Base-by-base conservation (phyloP, 2,113 vertebrate species). In the Gallinago jamesoni region DNA sequence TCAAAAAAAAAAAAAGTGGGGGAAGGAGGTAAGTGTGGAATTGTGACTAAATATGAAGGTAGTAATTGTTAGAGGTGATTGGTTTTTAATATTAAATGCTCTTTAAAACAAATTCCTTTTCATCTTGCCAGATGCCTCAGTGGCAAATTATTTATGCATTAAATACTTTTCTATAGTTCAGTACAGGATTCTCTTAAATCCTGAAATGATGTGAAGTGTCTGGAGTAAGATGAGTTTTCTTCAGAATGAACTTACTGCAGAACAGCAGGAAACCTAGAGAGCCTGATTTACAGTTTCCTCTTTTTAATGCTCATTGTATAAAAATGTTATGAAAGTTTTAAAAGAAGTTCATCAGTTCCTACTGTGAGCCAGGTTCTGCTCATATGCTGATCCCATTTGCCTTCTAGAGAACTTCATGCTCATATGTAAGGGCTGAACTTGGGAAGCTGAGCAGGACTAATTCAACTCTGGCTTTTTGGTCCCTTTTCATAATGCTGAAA, bases 271-370 rank as follows among this genome's bases (percentile, higher is more conserved):
- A 93, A 57, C n/a, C 25, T 77, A 24, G 80, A 76, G 74, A 94
- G 30, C 35, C 60, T 89, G 84, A 94, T 95, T 95, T 97, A 97
- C 80, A 89, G 63, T 87, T 97, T 96, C 93, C 95, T 94, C 74
- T 84, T 89, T 93, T 88, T 91, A 95, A 94, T 95, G 93, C 39
- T 94, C 48, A 19, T 90, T 94, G 70, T 96, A 87, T 79, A 91
- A 96, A 92, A 97, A 87, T 2, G 59, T 91, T 94, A 91, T 91
- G 86, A 85, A 94, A 91, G 45, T 66, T 95, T 79, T 94, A 73
- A 59, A 83, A 92, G 62, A 73, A 62, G 74, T 87, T 94, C 92
- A 91, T 97, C 94, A 91, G 23, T 95, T 94, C 91, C 81, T 85
- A 77, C 91, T 91, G 86, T 63, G 94, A 94, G 86, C 62, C 84